These are phyloP conservation scores for Poecilia velifera DNA, from an alignment of 2,797 vertebrate genomes.

Conservation along the genomic window DNA sequence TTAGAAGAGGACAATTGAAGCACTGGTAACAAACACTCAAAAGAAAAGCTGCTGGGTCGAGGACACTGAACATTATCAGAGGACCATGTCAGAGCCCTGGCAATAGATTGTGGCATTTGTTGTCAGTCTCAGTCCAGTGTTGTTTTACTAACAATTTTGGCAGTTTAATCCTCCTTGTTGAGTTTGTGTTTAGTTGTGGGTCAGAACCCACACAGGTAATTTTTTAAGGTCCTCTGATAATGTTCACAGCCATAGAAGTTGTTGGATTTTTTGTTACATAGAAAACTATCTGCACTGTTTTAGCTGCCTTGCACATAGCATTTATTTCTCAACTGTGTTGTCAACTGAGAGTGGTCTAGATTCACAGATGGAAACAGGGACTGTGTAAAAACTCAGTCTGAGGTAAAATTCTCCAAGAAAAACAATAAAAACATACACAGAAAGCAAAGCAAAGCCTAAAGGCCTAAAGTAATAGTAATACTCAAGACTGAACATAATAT, in stretches of 20 bases:
- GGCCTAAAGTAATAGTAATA: slow-evolving; percentile 72
- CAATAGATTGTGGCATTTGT: slow-evolving; percentile 31
- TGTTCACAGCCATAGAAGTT: slow-evolving; percentile 50
- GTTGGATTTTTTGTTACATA: slow-evolving; percentile 59
- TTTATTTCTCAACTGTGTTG: slow-evolving; percentile 63
- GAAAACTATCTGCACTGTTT: slow-evolving; percentile 71
- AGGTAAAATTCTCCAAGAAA: slow-evolving; percentile 77
- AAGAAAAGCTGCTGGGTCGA: slow-evolving; percentile 59
- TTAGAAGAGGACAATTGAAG: slow-evolving; percentile 56
- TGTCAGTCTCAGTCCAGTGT: slow-evolving; percentile 20
- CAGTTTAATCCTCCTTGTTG: slow-evolving; percentile 55
- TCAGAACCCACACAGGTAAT: slow-evolving; percentile 31
- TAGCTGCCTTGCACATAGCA: slow-evolving; percentile 81
- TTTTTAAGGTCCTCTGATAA: slow-evolving; percentile 59
- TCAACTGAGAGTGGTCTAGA: slow-evolving; percentile 65
- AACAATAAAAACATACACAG: slow-evolving; percentile 72
- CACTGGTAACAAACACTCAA: slow-evolving; percentile 63
- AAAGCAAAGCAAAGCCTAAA: slow-evolving; percentile 81
- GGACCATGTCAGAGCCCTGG: slow-evolving; percentile 38
- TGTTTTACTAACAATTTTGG: slow-evolving; percentile 45
- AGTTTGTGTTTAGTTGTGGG: slow-evolving; percentile 46
- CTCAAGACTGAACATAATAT: slow-evolving; percentile 71
- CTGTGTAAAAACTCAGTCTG: slow-evolving; percentile 75
- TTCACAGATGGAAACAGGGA: slow-evolving; percentile 68
- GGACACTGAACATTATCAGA: slow-evolving; percentile 64